Evolutionary conservation across 2,113 vertebrate species (phyloP).

Genomic region (Phyllostomus discolor): DNA sequence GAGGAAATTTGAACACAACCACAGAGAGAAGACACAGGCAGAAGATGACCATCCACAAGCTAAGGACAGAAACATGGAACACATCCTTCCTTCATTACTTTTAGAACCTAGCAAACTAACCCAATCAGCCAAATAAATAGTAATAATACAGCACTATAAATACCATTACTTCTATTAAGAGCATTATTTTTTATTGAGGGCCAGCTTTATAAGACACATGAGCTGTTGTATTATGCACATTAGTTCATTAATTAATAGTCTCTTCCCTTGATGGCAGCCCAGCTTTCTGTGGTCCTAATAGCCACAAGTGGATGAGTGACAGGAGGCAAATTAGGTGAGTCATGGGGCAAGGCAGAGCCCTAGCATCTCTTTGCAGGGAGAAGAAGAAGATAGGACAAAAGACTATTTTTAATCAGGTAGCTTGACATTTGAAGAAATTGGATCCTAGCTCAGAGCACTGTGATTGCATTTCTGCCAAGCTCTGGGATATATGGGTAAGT

Average conservation of each 20-base stretch:
- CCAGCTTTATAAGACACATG: neutral
- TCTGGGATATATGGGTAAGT: neutral
- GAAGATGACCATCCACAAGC: neutral
- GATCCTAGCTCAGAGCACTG: neutral
- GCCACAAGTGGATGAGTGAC: neutral
- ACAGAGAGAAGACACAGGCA: neutral
- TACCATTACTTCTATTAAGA: neutral
- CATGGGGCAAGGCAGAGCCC: neutral
- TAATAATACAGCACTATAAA: neutral
- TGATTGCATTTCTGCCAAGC: neutral
- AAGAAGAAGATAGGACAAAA: neutral
- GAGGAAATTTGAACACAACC: neutral
- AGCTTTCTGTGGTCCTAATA: neutral
- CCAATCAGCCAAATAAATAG: neutral
- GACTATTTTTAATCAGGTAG: neutral
- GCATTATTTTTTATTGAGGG: neutral
- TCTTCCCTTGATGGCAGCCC: neutral
- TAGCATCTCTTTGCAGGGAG: neutral
- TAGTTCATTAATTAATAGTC: neutral
- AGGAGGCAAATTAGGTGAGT: neutral
- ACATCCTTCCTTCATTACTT: neutral
- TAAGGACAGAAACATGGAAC: neutral
- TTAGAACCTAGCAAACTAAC: neutral
- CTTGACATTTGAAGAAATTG: slow-evolving; percentile 10
- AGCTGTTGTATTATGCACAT: neutral